Conservation (phyloP, 2,888 invertebrate species). For the Sicus ferrugineus region DNA sequence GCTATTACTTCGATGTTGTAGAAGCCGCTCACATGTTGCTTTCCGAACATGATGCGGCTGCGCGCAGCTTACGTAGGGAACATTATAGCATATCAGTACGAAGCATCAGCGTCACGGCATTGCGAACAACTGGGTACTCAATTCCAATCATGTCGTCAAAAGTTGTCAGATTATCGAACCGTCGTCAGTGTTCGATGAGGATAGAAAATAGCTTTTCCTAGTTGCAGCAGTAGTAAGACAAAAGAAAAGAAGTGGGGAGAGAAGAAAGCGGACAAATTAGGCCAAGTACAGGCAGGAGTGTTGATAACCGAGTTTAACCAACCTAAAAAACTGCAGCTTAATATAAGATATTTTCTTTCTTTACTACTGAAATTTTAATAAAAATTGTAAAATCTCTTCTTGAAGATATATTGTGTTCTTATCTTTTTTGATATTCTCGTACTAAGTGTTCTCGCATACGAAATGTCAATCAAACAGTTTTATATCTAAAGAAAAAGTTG, state of each 20-base stretch:
- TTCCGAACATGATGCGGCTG: slow-evolving; percentile 12
- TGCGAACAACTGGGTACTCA: slow-evolving; percentile 22
- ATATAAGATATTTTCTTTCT: no score
- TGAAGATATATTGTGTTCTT: no score
- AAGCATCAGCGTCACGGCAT: slow-evolving; percentile 13
- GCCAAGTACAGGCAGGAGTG: no score
- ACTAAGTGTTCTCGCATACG: no score
- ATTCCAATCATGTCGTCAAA: slow-evolving; percentile 36
- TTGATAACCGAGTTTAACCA: no score
- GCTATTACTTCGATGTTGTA: neutral
- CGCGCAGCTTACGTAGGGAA: neutral
- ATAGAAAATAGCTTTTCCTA: slow-evolving; percentile 46
- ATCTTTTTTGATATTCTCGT: no score
- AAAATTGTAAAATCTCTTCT: no score
- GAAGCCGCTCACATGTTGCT: slow-evolving; percentile 33
- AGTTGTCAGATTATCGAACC: slow-evolving; percentile 27
- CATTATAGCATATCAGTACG: slow-evolving; percentile 9
- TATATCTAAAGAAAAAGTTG: no score
- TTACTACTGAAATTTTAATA: no score
- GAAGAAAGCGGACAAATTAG: neutral
- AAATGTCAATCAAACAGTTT: no score
- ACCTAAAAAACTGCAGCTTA: no score
- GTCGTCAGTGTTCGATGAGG: neutral
- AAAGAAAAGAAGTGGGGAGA: neutral
- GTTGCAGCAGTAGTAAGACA: slow-evolving; percentile 43